A percentile compares a stretch with the other conserved stretches of the same genome.
Conservation (phyloP, 2,888 invertebrate species). For the Stramonita haemastoma region DNA sequence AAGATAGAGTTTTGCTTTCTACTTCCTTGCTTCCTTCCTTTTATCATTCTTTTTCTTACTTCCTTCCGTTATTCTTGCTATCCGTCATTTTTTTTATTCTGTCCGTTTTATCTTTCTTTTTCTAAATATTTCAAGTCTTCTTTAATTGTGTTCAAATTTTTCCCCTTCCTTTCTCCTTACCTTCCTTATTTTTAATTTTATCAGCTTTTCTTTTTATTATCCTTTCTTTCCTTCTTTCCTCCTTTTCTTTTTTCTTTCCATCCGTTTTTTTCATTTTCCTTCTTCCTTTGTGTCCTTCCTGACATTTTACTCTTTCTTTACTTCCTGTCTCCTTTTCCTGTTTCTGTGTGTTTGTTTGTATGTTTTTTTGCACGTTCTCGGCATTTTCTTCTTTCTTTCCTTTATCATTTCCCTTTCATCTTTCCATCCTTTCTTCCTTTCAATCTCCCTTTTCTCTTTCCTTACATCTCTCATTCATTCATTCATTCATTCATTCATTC, state of each 20-base stretch:
- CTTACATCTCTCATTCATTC: not conserved
- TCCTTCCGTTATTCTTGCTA: not conserved
- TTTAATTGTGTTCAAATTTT: too few relatives aligned
- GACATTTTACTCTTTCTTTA: not conserved
- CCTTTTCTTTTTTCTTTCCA: not conserved
- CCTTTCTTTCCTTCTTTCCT: not conserved
- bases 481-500: not conserved
- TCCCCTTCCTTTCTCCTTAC: not conserved
- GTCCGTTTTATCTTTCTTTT: not conserved
- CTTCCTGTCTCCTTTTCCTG: not conserved
- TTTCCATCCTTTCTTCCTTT: not conserved
- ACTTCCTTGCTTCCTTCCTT: not conserved
- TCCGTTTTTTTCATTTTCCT: not conserved
- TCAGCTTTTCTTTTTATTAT: constrained; percentile 29
- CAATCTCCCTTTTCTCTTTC: not conserved
- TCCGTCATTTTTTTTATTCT: not conserved
- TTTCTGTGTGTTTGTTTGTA: not conserved
- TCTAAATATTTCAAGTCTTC: too few relatives aligned
- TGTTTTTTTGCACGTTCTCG: constrained; percentile 28
- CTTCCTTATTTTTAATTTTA: not conserved
- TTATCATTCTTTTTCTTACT: constrained; percentile 27
- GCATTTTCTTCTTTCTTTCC: not conserved
- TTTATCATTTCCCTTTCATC: not conserved
- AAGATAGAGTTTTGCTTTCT: not conserved
- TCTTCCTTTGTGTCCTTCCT: not conserved